Conservation (phyloP, 1,140 invertebrate genomes). For the Lordiphosa mommai region DNA sequence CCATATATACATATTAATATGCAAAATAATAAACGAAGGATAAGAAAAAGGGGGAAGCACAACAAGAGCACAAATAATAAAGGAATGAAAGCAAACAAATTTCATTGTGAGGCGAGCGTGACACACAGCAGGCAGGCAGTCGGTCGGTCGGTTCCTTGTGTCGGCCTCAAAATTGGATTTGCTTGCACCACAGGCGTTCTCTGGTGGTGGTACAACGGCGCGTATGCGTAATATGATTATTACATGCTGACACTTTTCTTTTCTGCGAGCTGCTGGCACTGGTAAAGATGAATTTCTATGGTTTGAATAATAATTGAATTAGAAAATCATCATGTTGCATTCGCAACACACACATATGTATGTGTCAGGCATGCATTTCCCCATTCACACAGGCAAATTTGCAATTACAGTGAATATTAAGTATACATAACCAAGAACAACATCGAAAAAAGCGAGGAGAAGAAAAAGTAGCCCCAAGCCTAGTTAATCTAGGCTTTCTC, state of each 20-base stretch:
- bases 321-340: constrained; percentile 45
- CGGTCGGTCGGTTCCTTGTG: constrained; percentile 1
- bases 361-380: too few relatives aligned
- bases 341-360: too few relatives aligned
- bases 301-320: constrained; percentile 78
- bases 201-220: constrained; percentile 14
- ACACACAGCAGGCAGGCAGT: constrained; percentile 24
- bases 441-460: too few relatives aligned
- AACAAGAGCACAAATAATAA: constrained; percentile 15
- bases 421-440: too few relatives aligned
- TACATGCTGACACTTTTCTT: constrained; percentile 39
- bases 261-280: constrained; percentile 21
- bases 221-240: constrained; percentile 69
- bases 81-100: constrained; percentile 48
- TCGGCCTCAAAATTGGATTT: constrained; percentile 54
- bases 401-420: too few relatives aligned
- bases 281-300: constrained; percentile 65
- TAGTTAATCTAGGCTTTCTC: too few relatives aligned
- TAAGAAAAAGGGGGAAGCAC: constrained; percentile 20
- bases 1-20: constrained; percentile 67
- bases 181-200: constrained; percentile 12
- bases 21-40: constrained; percentile 59
- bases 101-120: constrained; percentile 49
- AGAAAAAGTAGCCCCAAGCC: too few relatives aligned
- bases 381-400: background rate